Evolutionary conservation across 2,797 vertebrate species (phyloP).

Genomic region (Cyclura pinguis): DNA sequence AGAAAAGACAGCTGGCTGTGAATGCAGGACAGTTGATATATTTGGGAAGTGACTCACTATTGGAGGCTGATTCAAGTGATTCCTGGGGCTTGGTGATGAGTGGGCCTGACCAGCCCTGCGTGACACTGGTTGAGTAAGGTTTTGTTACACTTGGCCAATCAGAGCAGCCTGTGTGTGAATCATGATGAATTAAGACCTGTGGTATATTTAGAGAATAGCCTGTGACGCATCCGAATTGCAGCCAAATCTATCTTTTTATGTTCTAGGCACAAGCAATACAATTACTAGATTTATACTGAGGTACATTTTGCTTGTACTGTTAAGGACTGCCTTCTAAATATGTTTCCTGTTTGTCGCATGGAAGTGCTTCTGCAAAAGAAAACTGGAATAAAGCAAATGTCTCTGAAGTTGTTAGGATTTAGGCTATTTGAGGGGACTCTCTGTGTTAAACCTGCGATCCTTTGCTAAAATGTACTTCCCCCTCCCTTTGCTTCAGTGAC

Average conservation of each 20-base stretch:
- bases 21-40: conserved; percentile 6
- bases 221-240: background rate
- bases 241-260: background rate
- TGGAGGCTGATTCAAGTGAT: conserved; percentile 13
- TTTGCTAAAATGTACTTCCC: background rate
- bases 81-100: conserved; percentile 3
- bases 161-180: background rate
- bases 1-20: conserved; percentile 11
- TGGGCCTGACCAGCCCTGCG: background rate
- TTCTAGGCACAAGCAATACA: background rate
- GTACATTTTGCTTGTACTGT: background rate
- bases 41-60: conserved; percentile 34
- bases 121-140: background rate
- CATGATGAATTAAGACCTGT: background rate
- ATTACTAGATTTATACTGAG: background rate
- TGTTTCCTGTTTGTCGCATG: background rate
- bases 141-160: background rate
- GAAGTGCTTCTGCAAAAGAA: background rate
- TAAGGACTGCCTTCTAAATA: background rate
- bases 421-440: too few species aligned
- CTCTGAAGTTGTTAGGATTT: background rate
- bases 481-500: background rate
- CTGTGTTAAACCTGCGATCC: background rate
- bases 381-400: background rate
- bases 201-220: background rate